Evolutionary conservation across 1,140 invertebrate species (phyloP).

Genomic region (Dendroctonus valens): DNA sequence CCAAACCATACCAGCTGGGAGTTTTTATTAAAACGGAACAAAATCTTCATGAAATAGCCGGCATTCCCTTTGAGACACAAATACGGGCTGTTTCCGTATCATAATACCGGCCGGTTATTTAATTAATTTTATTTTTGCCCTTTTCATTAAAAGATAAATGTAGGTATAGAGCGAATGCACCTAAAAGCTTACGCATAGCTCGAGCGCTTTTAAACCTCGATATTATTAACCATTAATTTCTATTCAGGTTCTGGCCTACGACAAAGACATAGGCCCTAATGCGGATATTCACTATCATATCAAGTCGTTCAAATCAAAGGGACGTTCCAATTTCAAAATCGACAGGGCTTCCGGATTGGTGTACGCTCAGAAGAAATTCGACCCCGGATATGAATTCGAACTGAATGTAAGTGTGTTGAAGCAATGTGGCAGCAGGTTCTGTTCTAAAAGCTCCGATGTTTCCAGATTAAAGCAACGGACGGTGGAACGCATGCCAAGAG

Average conservation of each 20-base stretch:
- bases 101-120: too few species aligned
- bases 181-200: too few species aligned
- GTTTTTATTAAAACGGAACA: too few species aligned
- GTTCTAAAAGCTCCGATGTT: constrained; percentile 2
- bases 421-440: neutral
- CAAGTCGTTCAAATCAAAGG: constrained; percentile 64
- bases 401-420: constrained; percentile 62
- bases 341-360: constrained; percentile 78
- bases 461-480: constrained; percentile 77
- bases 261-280: constrained; percentile 79
- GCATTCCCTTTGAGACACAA: too few species aligned
- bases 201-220: neutral
- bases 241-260: constrained; percentile 76
- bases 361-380: constrained; percentile 67
- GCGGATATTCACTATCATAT: constrained; percentile 78
- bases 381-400: constrained; percentile 74
- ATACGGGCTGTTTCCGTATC: too few species aligned
- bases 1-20: too few species aligned
- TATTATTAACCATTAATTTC: constrained; percentile 6
- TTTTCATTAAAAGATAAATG: too few species aligned
- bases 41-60: too few species aligned
- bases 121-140: too few species aligned
- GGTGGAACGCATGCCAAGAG: constrained; percentile 68
- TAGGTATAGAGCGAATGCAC: too few species aligned
- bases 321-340: constrained; percentile 74